phyloP scores from a whole-genome alignment of 2,797 vertebrate species.

The Malurus splendens region DNA sequence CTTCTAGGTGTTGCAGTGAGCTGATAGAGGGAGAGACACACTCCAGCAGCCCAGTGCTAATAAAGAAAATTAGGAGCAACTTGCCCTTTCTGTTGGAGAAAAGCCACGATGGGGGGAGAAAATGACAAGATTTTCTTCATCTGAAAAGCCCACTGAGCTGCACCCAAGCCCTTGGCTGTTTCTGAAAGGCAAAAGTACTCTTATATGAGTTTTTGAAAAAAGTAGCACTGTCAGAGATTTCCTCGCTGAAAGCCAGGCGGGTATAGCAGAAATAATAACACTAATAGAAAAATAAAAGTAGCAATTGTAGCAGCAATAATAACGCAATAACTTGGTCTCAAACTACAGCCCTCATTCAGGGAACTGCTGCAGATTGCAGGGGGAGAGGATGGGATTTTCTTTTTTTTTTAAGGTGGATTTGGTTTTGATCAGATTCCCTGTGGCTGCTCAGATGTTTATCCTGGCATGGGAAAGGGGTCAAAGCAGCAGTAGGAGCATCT shows the following conservation, averaged over 20 bases:
- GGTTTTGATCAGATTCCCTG: not conserved
- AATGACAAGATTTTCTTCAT: not conserved
- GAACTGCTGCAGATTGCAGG: not conserved
- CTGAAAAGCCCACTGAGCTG: not conserved
- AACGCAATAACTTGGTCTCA: not conserved
- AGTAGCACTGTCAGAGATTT: not conserved
- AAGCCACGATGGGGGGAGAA: not conserved
- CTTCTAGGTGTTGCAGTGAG: not conserved
- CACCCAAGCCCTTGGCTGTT: not conserved
- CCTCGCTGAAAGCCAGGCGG: not conserved
- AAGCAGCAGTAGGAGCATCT: not conserved
- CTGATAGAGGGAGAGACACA: not conserved
- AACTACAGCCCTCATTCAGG: not conserved
- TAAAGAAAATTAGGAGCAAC: not conserved
- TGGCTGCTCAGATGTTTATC: not conserved
- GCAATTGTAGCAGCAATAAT: not conserved
- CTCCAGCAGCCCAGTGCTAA: not conserved
- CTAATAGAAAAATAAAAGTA: constrained; percentile 3
- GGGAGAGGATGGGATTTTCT: not conserved
- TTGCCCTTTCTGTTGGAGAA: not conserved
- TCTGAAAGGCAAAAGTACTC: not conserved
- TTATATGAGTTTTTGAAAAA: not conserved
- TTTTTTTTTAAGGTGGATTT: not conserved
- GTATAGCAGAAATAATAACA: not conserved
- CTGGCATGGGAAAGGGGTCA: not conserved